Evolutionary conservation across 2,888 invertebrate genomes (phyloP).

Genomic region (Callimorpha dominula): DNA sequence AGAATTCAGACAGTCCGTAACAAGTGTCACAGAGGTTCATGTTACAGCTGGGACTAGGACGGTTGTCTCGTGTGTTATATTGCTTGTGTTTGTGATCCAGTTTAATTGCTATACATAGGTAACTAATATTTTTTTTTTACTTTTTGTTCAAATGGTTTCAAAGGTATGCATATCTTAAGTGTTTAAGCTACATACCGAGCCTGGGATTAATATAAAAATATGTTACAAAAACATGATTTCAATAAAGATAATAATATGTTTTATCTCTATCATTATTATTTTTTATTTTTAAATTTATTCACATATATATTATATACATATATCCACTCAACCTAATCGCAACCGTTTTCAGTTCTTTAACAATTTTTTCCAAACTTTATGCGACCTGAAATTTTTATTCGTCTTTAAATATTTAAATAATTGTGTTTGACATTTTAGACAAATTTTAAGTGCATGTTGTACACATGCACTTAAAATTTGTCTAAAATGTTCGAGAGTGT

Average conservation of each 20-base stretch:
- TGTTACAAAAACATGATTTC: not conserved
- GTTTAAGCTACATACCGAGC: not conserved
- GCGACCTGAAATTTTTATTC: too few relatives aligned
- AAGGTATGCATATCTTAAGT: not conserved
- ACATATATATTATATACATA: not conserved
- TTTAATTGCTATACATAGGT: constrained; percentile 3
- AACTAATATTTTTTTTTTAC: not conserved
- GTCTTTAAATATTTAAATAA: too few relatives aligned
- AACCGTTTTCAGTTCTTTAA: not conserved
- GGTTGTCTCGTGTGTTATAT: constrained; percentile 5
- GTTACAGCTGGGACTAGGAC: constrained; percentile 3
- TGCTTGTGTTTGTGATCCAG: constrained; percentile 2
- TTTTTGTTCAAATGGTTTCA: not conserved
- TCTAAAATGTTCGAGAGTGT: not conserved
- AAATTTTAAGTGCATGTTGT: too few relatives aligned
- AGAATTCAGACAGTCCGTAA: constrained; percentile 11
- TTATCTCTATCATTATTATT: not conserved
- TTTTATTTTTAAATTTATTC: not conserved
- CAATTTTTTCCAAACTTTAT: too few relatives aligned
- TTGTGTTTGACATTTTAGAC: too few relatives aligned
- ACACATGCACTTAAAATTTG: too few relatives aligned
- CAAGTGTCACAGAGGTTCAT: constrained; percentile 13
- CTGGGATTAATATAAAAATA: not conserved
- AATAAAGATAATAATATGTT: not conserved
- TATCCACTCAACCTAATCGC: not conserved